Percentiles rank a stretch among this genome's conserved stretches.
Conservation (phyloP, 2,113 vertebrate genomes). For the Aplodontia rufa region DNA sequence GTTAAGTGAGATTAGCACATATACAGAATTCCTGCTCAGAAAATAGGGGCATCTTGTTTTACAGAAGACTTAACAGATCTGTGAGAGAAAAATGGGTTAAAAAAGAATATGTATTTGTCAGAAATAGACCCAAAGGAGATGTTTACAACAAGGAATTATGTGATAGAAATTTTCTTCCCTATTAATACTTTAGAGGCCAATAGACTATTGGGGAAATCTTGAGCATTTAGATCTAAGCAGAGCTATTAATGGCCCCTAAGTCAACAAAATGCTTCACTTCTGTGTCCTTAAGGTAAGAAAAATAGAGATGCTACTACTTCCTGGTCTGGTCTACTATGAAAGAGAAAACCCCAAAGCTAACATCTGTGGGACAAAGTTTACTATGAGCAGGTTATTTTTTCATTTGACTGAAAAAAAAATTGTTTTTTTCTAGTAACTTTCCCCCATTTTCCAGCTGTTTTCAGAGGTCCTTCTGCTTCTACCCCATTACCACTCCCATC, state of each 20-base stretch:
- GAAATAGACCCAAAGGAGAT: neutral
- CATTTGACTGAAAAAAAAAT: neutral
- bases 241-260: neutral
- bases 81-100: neutral
- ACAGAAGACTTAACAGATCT: neutral
- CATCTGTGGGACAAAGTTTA: neutral
- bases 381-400: neutral
- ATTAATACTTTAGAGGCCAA: neutral
- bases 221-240: neutral
- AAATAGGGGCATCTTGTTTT: neutral
- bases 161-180: neutral
- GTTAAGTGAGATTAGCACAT: neutral
- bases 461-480: neutral
- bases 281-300: neutral
- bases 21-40: neutral
- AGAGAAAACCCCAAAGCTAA: neutral
- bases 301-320: neutral
- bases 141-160: neutral
- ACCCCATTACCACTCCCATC: neutral
- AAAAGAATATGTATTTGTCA: constrained; percentile 18
- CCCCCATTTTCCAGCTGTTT: neutral
- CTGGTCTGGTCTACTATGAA: neutral
- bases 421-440: neutral
- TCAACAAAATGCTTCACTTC: neutral
- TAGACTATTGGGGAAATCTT: neutral